Conservation (phyloP, 1,140 invertebrate genomes). For the Drosophila pachea region DNA sequence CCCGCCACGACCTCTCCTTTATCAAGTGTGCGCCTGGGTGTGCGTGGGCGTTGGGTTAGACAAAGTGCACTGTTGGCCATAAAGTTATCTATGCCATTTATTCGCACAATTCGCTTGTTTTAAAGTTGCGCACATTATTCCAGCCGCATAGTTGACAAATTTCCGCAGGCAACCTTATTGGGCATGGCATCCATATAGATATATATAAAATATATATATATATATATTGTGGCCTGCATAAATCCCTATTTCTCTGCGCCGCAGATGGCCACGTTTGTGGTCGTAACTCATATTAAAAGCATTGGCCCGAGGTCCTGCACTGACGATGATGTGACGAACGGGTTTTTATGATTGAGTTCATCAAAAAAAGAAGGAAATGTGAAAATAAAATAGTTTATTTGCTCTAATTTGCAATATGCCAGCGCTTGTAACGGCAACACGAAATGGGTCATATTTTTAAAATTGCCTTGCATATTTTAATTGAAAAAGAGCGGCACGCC, state of each 20-base stretch:
- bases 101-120: slow-evolving; percentile 66
- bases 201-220: neutral
- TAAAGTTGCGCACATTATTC: slow-evolving; percentile 48
- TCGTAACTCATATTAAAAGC: slow-evolving; percentile 17
- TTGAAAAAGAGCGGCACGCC: neutral
- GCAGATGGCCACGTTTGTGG: slow-evolving; percentile 4
- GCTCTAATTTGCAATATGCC: neutral
- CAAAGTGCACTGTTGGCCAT: slow-evolving; percentile 66
- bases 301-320: neutral
- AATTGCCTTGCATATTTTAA: neutral
- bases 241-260: slow-evolving; percentile 1
- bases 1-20: slow-evolving; percentile 22
- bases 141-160: slow-evolving; percentile 68
- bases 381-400: neutral
- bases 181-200: slow-evolving; percentile 10
- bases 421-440: neutral
- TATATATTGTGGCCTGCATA: slow-evolving; percentile 3
- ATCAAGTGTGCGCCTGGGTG: neutral
- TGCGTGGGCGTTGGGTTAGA: slow-evolving; percentile 50
- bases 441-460: slow-evolving; percentile 1
- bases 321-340: slow-evolving; percentile 18
- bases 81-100: slow-evolving; percentile 74
- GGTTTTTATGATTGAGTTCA: slow-evolving; percentile 13
- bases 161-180: slow-evolving; percentile 44
- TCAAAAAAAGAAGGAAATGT: neutral